Evolutionary conservation across 2,888 invertebrate species (phyloP).

Genomic region (Lasioglossum zephyrum): DNA sequence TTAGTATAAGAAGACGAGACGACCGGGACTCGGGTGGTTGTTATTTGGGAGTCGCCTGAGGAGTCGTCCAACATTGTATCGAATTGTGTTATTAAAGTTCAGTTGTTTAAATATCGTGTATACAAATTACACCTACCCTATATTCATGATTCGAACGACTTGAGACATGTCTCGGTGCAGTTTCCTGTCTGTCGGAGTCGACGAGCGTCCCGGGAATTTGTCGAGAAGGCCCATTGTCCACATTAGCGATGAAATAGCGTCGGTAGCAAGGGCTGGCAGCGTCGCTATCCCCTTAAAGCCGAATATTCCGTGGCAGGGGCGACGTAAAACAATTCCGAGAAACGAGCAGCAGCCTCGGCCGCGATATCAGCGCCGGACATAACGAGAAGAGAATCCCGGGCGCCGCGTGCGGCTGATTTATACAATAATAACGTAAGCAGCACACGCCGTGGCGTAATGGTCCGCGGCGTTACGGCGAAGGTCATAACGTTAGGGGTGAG

Average conservation of each 20-base stretch:
- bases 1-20: no score
- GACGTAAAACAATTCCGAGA: background rate
- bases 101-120: no score
- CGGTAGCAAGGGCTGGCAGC: background rate
- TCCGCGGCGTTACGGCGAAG: slow-evolving; percentile 40
- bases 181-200: background rate
- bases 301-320: background rate
- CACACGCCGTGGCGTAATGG: slow-evolving; percentile 53
- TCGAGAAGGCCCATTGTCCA: background rate
- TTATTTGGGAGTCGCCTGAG: no score
- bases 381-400: slow-evolving; percentile 57
- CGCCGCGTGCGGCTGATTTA: slow-evolving; percentile 60
- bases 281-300: background rate
- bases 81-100: no score
- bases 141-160: background rate
- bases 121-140: no score
- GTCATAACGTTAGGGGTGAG: slow-evolving; percentile 66
- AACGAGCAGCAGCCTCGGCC: slow-evolving; percentile 1
- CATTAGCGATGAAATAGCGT: background rate
- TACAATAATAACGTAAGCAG: slow-evolving; percentile 64
- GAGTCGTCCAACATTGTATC: no score
- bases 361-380: slow-evolving; percentile 42
- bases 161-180: background rate
- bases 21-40: no score
- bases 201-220: background rate